phyloP scores from a whole-genome alignment of 2,113 vertebrate genomes.

The Hemiprocne comata region DNA sequence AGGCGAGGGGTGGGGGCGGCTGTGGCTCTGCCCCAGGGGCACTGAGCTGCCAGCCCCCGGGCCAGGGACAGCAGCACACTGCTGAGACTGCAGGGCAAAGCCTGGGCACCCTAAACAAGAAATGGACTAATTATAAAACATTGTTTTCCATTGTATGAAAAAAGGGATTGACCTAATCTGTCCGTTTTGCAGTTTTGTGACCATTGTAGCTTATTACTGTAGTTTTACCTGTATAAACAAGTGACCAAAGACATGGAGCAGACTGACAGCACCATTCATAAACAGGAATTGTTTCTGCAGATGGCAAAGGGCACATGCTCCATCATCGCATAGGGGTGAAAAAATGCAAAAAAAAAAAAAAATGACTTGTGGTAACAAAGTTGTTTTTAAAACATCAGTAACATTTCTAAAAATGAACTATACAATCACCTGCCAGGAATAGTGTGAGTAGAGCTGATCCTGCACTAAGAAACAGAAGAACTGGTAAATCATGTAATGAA shows the following conservation, averaged over 20 bases:
- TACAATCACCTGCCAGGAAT: neutral
- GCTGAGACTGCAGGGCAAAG: neutral
- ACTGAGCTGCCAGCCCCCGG: fast-evolving
- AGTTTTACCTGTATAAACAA: neutral
- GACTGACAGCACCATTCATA: neutral
- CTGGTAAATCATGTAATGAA: neutral
- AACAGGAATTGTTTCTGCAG: neutral
- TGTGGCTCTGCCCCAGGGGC: neutral
- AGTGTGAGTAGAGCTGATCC: neutral
- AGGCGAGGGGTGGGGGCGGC: neutral
- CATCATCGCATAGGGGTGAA: neutral
- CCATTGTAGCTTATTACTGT: neutral
- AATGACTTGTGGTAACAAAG: neutral
- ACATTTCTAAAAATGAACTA: neutral
- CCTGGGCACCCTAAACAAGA: neutral
- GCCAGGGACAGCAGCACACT: neutral
- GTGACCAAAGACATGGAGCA: neutral
- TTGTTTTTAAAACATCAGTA: neutral
- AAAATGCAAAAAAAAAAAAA: no score
- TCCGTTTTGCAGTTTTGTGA: neutral
- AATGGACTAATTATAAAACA: neutral
- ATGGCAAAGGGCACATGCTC: fast-evolving
- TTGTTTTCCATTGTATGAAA: neutral
- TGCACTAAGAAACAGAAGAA: neutral
- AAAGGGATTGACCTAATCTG: neutral